phyloP scores from a whole-genome alignment of 2,113 vertebrate species.

The Aspiorhynchus laticeps region DNA sequence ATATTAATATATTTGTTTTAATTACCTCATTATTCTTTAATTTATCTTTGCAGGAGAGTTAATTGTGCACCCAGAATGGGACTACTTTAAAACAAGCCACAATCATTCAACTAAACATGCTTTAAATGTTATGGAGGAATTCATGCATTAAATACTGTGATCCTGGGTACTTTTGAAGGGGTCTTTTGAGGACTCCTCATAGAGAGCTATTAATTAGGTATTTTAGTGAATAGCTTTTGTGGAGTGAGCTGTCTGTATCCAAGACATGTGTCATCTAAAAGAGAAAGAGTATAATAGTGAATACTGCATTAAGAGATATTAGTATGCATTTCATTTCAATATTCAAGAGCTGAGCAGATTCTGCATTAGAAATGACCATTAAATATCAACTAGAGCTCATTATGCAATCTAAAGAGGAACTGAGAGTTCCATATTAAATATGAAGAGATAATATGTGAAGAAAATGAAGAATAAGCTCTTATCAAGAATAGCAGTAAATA shows the following conservation, averaged over 20 bases:
- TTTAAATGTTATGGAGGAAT: neutral
- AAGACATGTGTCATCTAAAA: neutral
- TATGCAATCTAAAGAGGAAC: neutral
- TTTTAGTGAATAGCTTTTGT: neutral
- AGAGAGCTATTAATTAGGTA: conserved; percentile 17
- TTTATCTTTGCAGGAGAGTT: neutral
- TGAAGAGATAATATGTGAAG: neutral
- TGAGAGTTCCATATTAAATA: neutral
- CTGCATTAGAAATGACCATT: neutral
- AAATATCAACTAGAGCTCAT: neutral
- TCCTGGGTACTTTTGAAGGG: neutral
- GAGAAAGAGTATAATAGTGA: neutral
- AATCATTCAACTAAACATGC: neutral
- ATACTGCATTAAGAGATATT: conserved; percentile 9
- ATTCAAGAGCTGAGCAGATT: neutral
- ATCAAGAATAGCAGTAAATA: neutral
- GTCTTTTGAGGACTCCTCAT: neutral
- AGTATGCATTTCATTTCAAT: conserved; percentile 2
- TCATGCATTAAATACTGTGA: neutral
- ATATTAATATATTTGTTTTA: neutral
- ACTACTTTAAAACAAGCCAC: neutral
- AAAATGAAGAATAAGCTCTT: neutral
- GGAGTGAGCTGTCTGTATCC: neutral
- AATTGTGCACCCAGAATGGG: neutral
- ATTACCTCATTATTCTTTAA: too few relatives aligned